Evolutionary conservation across 2,113 vertebrate genomes (phyloP).

Genomic region (Daboia siamensis): DNA sequence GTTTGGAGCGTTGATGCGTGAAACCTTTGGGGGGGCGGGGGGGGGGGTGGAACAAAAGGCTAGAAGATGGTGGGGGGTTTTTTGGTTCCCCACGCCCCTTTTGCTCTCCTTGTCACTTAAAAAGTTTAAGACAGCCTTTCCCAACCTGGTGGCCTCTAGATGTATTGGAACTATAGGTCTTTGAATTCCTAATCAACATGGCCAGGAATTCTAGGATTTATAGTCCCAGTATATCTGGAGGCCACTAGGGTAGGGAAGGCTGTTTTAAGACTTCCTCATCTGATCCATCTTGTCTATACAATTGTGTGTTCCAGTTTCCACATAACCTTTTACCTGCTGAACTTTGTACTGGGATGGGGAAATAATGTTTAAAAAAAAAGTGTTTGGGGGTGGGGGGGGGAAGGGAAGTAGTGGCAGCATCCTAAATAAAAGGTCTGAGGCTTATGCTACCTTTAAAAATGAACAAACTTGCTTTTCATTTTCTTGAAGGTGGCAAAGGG

Average conservation of each 20-base stretch:
- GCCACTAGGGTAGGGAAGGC: neutral
- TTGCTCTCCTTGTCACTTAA: conserved; percentile 80
- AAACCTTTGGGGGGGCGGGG: conserved; percentile 78
- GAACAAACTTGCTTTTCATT: conserved; percentile 79
- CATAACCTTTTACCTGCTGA: conserved; percentile 88
- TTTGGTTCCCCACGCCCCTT: conserved; percentile 51
- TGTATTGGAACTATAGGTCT: neutral
- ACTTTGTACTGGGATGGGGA: conserved; percentile 85
- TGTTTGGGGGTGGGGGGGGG: neutral
- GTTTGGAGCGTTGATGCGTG: conserved; percentile 90
- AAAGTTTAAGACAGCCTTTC: conserved; percentile 83
- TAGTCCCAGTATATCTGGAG: neutral
- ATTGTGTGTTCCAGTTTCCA: conserved; percentile 85
- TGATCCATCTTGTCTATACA: conserved; percentile 80
- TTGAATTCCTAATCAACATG: neutral
- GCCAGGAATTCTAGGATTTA: neutral
- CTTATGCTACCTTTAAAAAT: conserved; percentile 73
- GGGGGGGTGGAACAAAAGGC: conserved; percentile 69
- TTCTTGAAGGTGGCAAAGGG: conserved; percentile 70
- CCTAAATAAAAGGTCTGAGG: conserved; percentile 82
- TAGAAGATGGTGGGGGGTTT: conserved; percentile 71
- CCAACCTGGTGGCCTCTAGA: neutral
- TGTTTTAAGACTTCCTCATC: conserved; percentile 81
- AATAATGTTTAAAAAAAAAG: conserved; percentile 81
- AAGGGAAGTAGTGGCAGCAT: conserved; percentile 66